Base-by-base conservation (phyloP, 2,113 vertebrate species). In the Ctenomys sociabilis region DNA sequence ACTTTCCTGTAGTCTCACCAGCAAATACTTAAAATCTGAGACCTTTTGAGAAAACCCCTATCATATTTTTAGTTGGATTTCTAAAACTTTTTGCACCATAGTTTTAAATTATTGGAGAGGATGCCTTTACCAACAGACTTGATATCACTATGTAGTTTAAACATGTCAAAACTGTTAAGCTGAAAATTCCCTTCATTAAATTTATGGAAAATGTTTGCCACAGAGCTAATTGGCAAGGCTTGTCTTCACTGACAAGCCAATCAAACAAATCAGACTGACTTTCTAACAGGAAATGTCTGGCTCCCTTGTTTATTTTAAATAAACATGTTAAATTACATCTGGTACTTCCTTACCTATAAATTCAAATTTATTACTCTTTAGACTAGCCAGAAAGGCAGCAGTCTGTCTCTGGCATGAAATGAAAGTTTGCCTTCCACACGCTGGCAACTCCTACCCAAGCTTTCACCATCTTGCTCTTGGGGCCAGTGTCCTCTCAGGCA, bases 251-350 rank as follows among this genome's bases (percentile, higher is more conserved):
- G 85, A 85, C 94, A 96, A 95, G 83, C 90, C 75, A 45, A 93
- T 88, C 94, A 75, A 95, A 49, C 54, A 93, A 95, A 80, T 75
- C 93, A 80, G 80, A 89, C 59, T 94, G 68, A 22, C 32, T 94
- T 96, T 88, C 88, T 86, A 88, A 72, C 5, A 59, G 75, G 75
- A 96, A 91, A 66, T 19, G 35, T 92, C 83, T 91, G 72, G 37
- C 45, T 89, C 85, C 70, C 88, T 75, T 90, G 70, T 90, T 94
- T 92, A 70, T 85, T 81, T 94, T 96, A 88, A 95, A 90, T 92
- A 85, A 96, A 61, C 85, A 64, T 72, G 26, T 61, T 89, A 89
- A 95, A 80, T 92, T 63, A 28, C 63, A 75, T 80, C 54, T 90
- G 21, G 0, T 87, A 75, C 68, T 86, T 93, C 68, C 68, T 94